Evolutionary conservation across 1,140 invertebrate species (phyloP).

Genomic region (Leptonema lineaticorne): DNA sequence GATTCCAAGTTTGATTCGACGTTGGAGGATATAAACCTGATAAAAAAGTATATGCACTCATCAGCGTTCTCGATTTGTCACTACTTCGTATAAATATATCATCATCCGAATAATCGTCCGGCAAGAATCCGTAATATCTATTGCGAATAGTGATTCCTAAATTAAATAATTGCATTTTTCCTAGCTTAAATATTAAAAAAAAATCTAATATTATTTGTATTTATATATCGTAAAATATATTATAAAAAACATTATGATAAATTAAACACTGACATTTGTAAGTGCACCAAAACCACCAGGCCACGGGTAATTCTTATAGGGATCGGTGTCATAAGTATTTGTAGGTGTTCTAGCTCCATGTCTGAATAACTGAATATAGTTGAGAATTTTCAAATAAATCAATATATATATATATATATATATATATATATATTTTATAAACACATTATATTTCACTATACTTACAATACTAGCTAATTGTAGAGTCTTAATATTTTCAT

Average conservation of each 20-base stretch:
- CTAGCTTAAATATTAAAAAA: conserved; percentile 61
- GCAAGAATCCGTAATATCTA: conserved; percentile 67
- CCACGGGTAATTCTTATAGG: conserved; percentile 67
- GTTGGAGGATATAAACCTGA: conserved; percentile 81
- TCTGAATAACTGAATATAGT: conserved; percentile 71
- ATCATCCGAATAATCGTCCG: conserved; percentile 62
- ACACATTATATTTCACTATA: conserved; percentile 19
- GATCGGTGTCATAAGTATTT: conserved; percentile 68
- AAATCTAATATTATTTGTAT: neutral
- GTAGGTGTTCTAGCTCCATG: conserved; percentile 76
- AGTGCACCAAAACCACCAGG: conserved; percentile 67
- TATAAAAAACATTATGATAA: no score
- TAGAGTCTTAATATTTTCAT: conserved; percentile 49
- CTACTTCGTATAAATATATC: conserved; percentile 76
- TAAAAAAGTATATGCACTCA: conserved; percentile 80
- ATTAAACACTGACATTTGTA: conserved; percentile 63
- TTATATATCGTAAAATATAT: no score
- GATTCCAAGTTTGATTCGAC: conserved; percentile 69
- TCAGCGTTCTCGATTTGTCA: conserved; percentile 78
- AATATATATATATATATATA: neutral
- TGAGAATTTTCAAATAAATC: conserved; percentile 40
- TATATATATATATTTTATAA: neutral
- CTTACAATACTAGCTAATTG: conserved; percentile 52
- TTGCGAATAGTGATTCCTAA: conserved; percentile 73
- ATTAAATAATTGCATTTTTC: conserved; percentile 74